These are phyloP conservation scores for Merops nubicus DNA, from an alignment of 2,113 vertebrate species.

Conservation along the genomic window DNA sequence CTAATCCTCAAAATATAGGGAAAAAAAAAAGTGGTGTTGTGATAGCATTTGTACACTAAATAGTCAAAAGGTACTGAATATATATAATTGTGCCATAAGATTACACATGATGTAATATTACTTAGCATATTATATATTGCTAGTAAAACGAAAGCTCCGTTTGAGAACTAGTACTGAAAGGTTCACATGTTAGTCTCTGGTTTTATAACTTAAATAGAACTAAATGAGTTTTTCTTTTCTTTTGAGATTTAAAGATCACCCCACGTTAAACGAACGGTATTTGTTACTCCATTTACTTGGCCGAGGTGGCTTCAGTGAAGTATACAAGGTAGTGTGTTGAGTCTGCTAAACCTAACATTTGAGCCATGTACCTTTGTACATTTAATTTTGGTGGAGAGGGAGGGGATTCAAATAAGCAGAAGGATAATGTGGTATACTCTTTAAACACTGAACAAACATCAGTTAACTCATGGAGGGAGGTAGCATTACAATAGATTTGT, in stretches of 20 bases:
- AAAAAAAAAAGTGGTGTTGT: not conserved
- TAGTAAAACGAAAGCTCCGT: not conserved
- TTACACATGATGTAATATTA: not conserved
- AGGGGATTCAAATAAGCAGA: not conserved
- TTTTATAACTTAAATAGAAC: not conserved
- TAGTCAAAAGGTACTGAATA: not conserved
- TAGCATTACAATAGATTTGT: not conserved
- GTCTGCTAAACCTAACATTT: not conserved
- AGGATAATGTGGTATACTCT: not conserved
- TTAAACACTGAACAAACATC: not conserved
- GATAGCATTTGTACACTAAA: not conserved
- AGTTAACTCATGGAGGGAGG: not conserved
- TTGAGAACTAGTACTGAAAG: not conserved
- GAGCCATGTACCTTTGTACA: not conserved
- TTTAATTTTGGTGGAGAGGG: not conserved
- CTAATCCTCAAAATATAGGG: too few species aligned
- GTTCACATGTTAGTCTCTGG: not conserved
- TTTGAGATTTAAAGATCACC: slow-evolving; percentile 97
- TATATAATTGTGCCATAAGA: not conserved
- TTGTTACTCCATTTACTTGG: slow-evolving; percentile 96
- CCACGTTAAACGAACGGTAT: slow-evolving; percentile 96
- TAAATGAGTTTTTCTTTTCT: not conserved
- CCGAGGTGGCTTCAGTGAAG: slow-evolving; percentile 98
- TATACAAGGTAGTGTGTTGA: slow-evolving; percentile 87
- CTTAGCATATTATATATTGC: not conserved